These are phyloP conservation scores for Nansenia antarctica DNA, from an alignment of 2,113 vertebrate species.

Conservation along the genomic window DNA sequence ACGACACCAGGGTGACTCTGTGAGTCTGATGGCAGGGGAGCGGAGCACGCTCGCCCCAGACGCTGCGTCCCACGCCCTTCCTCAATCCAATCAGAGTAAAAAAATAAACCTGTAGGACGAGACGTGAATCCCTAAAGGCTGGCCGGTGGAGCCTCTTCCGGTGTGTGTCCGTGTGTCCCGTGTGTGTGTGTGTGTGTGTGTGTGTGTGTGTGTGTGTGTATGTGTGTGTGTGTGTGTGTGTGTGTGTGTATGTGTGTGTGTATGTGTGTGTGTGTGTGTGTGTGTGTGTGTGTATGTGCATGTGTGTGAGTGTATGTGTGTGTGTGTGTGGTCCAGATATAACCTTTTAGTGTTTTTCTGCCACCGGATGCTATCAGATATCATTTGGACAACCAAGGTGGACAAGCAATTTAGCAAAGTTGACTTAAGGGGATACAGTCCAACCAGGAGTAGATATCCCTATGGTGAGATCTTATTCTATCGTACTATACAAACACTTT, in stretches of 20 bases:
- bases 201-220: neutral
- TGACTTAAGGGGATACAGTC: neutral
- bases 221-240: neutral
- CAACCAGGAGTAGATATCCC: neutral
- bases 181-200: neutral
- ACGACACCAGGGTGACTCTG: constrained; percentile 2
- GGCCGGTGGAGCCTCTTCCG: constrained; percentile 10
- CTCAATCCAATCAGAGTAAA: constrained; percentile 13
- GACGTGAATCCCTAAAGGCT: constrained; percentile 20
- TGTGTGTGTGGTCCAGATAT: neutral
- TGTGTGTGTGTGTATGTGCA: neutral
- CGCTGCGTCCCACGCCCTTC: neutral
- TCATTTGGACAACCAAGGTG: neutral
- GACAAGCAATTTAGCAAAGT: neutral
- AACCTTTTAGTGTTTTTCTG: neutral
- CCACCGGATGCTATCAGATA: neutral
- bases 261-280: neutral
- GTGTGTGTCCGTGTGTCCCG: neutral
- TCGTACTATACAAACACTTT: neutral
- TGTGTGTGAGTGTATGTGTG: neutral
- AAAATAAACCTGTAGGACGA: constrained; percentile 19
- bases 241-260: neutral
- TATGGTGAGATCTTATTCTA: neutral
- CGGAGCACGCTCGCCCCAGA: constrained; percentile 19
- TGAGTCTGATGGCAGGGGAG: neutral